Percentiles rank a stretch among this genome's conserved stretches.
These are phyloP conservation scores for Spatula clypeata DNA, from an alignment of 2,797 vertebrate species.

Conservation along the genomic window DNA sequence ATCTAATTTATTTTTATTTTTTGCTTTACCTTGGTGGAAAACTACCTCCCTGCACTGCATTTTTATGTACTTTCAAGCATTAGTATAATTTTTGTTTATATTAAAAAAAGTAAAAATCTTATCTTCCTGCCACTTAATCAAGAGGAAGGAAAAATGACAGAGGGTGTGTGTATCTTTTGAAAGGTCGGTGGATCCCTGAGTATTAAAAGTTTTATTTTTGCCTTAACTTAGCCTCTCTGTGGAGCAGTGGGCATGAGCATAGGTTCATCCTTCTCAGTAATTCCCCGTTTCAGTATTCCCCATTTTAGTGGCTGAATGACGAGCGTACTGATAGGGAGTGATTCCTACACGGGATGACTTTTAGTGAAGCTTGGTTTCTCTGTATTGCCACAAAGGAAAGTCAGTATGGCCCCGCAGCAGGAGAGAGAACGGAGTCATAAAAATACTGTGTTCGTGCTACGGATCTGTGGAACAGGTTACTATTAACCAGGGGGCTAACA, in stretches of 20 bases:
- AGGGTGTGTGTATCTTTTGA: neutral
- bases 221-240: neutral
- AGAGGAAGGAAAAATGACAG: neutral
- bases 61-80: neutral
- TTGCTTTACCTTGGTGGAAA: fast-evolving
- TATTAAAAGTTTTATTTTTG: constrained; percentile 12
- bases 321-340: neutral
- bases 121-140: neutral
- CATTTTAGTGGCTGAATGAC: neutral
- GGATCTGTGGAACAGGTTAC: neutral
- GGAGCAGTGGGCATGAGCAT: neutral
- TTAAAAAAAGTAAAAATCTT: neutral
- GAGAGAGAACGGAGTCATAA: neutral
- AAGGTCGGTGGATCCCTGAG: constrained; percentile 16
- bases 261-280: neutral
- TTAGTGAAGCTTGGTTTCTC: neutral
- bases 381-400: neutral
- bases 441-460: fast-evolving
- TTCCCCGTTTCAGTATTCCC: neutral
- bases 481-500: neutral
- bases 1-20: neutral
- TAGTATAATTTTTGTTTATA: neutral
- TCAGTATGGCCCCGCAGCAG: neutral
- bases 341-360: neutral
- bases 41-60: neutral